Evolutionary conservation across 2,888 invertebrate species (phyloP).

Genomic region (Netelia inedita): DNA sequence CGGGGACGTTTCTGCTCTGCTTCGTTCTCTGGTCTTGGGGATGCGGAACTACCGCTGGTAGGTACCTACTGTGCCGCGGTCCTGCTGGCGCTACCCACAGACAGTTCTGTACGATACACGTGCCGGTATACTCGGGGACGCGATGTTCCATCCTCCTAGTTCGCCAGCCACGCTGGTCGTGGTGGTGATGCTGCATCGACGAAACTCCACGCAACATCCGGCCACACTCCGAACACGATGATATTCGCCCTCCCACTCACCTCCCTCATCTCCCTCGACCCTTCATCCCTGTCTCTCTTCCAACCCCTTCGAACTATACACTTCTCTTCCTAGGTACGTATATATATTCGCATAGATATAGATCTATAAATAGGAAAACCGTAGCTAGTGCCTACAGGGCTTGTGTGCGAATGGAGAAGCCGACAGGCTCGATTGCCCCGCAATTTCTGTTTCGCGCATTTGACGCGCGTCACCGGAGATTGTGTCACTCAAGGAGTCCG

Average conservation of each 20-base stretch:
- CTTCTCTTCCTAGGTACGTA: background rate
- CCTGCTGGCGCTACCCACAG: constrained; percentile 52
- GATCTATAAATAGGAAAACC: background rate
- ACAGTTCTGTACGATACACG: constrained; percentile 57
- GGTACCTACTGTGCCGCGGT: constrained; percentile 30
- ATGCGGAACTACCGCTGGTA: constrained; percentile 16
- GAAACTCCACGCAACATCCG: constrained; percentile 70
- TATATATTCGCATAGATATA: background rate
- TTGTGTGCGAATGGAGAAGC: constrained; percentile 3
- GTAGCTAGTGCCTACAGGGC: background rate
- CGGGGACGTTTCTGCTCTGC: constrained; percentile 67
- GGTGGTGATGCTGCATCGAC: constrained; percentile 66
- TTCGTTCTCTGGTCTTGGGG: constrained; percentile 60
- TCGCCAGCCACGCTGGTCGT: constrained; percentile 46
- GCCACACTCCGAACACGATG: constrained; percentile 64
- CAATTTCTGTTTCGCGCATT: constrained; percentile 4
- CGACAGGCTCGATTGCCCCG: constrained; percentile 10
- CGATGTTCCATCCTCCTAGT: constrained; percentile 44
- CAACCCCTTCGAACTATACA: constrained; percentile 13
- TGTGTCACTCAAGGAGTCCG: background rate
- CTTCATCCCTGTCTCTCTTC: background rate
- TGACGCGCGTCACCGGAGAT: background rate
- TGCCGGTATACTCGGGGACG: constrained; percentile 27
- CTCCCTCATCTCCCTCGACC: background rate
- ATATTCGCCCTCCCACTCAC: constrained; percentile 50